phyloP scores from a whole-genome alignment of 1,140 invertebrate species.

The Anoplolepis gracilipes region DNA sequence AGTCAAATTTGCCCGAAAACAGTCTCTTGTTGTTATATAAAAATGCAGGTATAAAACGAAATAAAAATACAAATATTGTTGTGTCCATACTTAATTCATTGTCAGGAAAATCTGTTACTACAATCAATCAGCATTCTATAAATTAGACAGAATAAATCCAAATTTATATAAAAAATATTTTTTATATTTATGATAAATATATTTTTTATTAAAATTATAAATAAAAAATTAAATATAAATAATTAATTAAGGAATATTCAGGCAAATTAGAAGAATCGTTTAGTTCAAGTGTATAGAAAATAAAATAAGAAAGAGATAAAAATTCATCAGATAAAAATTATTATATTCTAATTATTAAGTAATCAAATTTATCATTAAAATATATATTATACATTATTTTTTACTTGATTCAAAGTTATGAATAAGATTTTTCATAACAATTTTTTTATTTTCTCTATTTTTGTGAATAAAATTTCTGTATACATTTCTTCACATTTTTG shows the following conservation, averaged over 20 bases:
- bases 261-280: not conserved
- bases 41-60: slow-evolving; percentile 73
- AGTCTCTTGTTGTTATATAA: slow-evolving; percentile 66
- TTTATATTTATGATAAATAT: not conserved
- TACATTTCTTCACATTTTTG: not conserved
- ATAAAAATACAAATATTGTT: not conserved
- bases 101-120: not conserved
- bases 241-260: not conserved
- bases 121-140: not conserved
- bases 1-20: slow-evolving; percentile 48
- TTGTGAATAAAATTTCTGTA: not conserved
- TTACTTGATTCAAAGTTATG: slow-evolving; percentile 4
- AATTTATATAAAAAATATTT: no score
- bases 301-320: not conserved
- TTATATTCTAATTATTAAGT: not conserved
- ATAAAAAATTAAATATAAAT: not conserved
- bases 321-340: not conserved
- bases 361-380: not conserved
- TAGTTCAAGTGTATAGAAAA: not conserved
- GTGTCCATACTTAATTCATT: not conserved
- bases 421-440: no score
- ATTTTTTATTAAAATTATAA: not conserved
- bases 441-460: not conserved
- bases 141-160: no score
- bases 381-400: not conserved